Conservation (phyloP, 1,140 invertebrate genomes). For the Leptinotarsa lineolata region DNA sequence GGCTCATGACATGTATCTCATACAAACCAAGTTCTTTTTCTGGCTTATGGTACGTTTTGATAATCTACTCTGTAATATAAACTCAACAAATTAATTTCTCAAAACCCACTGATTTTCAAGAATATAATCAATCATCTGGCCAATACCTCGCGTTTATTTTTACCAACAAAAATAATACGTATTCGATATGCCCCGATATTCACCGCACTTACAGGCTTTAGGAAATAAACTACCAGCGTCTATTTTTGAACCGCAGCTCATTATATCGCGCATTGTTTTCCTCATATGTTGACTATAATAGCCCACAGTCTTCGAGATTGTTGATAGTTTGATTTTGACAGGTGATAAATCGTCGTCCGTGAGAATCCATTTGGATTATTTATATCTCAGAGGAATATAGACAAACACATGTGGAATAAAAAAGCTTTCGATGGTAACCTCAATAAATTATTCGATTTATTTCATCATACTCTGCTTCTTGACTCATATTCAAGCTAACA, state of each 20-base stretch:
- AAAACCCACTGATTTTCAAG: too few species aligned
- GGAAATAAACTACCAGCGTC: neutral
- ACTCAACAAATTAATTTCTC: too few species aligned
- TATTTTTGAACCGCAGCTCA: neutral
- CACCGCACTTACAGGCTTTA: neutral
- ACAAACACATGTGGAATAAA: neutral
- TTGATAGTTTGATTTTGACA: conserved; percentile 8
- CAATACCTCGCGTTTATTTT: neutral
- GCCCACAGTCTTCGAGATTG: conserved; percentile 1
- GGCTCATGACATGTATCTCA: too few species aligned
- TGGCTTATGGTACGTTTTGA: too few species aligned
- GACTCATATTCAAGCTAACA: too few species aligned
- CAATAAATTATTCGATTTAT: too few species aligned
- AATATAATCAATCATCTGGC: too few species aligned
- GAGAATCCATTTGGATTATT: conserved; percentile 7
- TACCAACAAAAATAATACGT: neutral
- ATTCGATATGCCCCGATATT: conserved; percentile 5
- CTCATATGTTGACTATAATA: conserved; percentile 8
- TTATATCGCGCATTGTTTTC: conserved; percentile 4
- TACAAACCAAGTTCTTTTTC: too few species aligned
- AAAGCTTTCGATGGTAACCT: too few species aligned
- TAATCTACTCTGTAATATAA: too few species aligned
- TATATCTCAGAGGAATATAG: neutral
- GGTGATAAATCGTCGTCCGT: neutral
- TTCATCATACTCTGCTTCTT: too few species aligned